These are phyloP conservation scores for Eupithecia subfuscata DNA, from an alignment of 2,888 invertebrate genomes.

Conservation along the genomic window DNA sequence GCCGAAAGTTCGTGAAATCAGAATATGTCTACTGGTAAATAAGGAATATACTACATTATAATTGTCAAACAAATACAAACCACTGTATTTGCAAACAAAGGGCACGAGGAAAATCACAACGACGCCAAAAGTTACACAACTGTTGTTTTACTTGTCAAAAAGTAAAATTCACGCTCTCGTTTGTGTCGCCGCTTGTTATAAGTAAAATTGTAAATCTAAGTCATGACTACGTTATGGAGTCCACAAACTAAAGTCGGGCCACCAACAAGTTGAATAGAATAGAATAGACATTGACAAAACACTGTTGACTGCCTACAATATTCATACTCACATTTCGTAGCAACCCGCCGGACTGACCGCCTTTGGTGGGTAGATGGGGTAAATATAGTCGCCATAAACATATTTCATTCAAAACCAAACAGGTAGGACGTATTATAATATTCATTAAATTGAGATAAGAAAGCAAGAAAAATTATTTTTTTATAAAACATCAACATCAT, in stretches of 20 bases:
- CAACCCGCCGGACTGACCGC: no score
- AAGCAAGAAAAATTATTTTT: no score
- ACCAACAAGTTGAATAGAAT: background rate
- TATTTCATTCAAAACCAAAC: no score
- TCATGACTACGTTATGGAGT: background rate
- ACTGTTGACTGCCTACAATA: background rate
- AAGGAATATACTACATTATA: constrained; percentile 9
- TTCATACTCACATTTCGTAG: no score
- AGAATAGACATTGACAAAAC: background rate
- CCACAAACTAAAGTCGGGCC: background rate
- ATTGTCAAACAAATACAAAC: constrained; percentile 27
- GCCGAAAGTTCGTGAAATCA: no score
- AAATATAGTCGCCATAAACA: no score
- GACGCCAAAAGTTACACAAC: constrained; percentile 71
- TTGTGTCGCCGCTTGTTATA: constrained; percentile 51
- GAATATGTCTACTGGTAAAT: background rate
- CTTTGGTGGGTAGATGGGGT: no score
- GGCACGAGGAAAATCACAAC: constrained; percentile 48
- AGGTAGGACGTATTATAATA: no score
- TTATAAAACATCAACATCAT: no score
- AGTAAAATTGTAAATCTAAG: background rate
- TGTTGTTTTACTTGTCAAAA: constrained; percentile 69
- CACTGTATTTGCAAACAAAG: constrained; percentile 48
- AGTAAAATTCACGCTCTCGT: constrained; percentile 55
- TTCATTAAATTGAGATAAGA: no score